Evolutionary conservation across 2,888 invertebrate species (phyloP).

Genomic region (Uloborus plumipes): DNA sequence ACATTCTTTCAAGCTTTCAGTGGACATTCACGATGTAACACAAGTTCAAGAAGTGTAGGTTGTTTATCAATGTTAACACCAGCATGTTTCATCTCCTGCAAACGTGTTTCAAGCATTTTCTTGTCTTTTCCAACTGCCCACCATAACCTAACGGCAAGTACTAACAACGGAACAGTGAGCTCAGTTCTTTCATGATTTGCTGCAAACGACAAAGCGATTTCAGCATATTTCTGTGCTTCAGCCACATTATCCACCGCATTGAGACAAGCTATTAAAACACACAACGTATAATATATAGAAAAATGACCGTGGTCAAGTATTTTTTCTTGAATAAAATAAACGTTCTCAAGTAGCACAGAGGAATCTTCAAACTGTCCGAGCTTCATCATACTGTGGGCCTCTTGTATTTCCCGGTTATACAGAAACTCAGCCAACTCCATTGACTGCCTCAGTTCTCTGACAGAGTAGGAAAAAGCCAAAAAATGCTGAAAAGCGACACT

Average conservation of each 20-base stretch:
- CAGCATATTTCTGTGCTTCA: constrained; percentile 70
- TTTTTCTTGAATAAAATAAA: constrained; percentile 70
- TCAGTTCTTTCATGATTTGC: constrained; percentile 66
- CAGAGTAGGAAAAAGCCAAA: constrained; percentile 70
- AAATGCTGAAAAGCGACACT: constrained; percentile 72
- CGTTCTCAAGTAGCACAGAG: constrained; percentile 69
- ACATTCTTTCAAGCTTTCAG: constrained; percentile 11
- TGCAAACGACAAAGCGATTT: constrained; percentile 68
- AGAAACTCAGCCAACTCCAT: constrained; percentile 71
- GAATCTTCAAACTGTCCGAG: constrained; percentile 69
- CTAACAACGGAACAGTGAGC: constrained; percentile 69
- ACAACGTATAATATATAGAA: constrained; percentile 69
- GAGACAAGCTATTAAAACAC: constrained; percentile 69
- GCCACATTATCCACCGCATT: constrained; percentile 68
- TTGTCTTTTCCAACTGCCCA: constrained; percentile 71
- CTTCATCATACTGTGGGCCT: constrained; percentile 68
- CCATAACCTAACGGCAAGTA: constrained; percentile 69
- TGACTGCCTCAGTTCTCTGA: constrained; percentile 69
- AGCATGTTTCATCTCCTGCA: constrained; percentile 67
- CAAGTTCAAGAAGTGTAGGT: constrained; percentile 67
- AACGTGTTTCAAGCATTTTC: constrained; percentile 68
- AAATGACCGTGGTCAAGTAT: constrained; percentile 69
- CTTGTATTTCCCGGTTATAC: constrained; percentile 68
- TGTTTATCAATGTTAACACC: constrained; percentile 65
- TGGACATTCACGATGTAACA: constrained; percentile 66